Evolutionary conservation across 2,888 invertebrate species (phyloP), one percentile per base, ranked within the genome.

Genomic region (Agrochola lota): DNA sequence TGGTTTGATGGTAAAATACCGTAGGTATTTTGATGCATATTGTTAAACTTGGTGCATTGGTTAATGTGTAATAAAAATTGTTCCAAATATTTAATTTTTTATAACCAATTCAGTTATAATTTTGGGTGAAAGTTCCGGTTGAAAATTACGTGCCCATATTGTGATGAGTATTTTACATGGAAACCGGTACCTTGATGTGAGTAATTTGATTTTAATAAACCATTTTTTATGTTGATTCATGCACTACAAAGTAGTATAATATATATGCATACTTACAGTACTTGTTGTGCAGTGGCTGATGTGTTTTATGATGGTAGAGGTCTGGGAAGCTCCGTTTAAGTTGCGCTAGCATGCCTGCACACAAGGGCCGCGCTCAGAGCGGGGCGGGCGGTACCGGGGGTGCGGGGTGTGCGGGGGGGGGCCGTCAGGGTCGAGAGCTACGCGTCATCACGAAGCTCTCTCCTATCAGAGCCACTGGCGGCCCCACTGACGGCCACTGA

Each of bases 321-420:
- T 98, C 98, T 95, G 98, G 98, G 97, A 98, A 98, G 97, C 98
- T 98, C 97, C 98, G 97, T 97, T 98, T 98, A 97, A 98, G 98
- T 97, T 98, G 98, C 97, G 98, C 98, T 97, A 98, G 97, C 98
- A 98, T 98, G 98, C 98, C 98, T 98, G 97, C 97, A 98, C 96
- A 96, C 96, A 96, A 96, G 96, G 96, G 96, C 96, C 95, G 96
- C 96, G 96, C 96, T 96, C 95, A 96, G 96, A 95, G 96, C 95
- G 92, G 91, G 92, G 91, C 90, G 88, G 96, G 90, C 89, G 91
- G 90, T 90, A 89, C 88, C 91, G 87, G 90, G 90, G 96, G 91
- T 89, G 91, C 90, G 91, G 90, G 90, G 92, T 90, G 86, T 71
- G 85, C 74, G 85, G 78, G 81, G n/a, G n/a, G 77, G 70, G 63